Conservation (phyloP, 2,113 vertebrate species). For the Candoia aspera region DNA sequence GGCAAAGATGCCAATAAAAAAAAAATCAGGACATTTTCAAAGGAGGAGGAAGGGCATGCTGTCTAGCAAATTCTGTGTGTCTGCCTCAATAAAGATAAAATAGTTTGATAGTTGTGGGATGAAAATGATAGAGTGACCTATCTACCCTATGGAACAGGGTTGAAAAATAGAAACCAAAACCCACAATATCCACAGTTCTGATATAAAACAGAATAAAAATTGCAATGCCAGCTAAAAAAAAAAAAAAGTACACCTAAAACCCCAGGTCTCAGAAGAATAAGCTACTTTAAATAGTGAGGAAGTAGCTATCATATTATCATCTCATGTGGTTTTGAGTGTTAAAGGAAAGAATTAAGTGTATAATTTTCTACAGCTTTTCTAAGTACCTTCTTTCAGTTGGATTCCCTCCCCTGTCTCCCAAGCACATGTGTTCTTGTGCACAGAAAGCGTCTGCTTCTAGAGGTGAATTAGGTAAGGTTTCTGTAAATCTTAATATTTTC, state of each 20-base stretch:
- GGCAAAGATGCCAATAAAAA: not conserved
- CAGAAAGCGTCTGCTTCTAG: conserved; percentile 51
- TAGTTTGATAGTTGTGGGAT: not conserved
- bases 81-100: not conserved
- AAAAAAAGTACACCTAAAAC: conserved; percentile 46
- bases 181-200: conserved; percentile 31
- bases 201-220: conserved; percentile 55
- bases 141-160: conserved; percentile 15
- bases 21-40: not conserved
- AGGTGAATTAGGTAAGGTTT: conserved; percentile 43
- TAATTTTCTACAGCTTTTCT: conserved; percentile 65
- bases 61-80: not conserved
- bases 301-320: conserved; percentile 47
- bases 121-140: conserved; percentile 17
- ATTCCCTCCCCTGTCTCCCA: conserved; percentile 61
- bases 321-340: conserved; percentile 44
- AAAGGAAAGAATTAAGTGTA: conserved; percentile 67
- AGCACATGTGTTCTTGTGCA: conserved; percentile 53
- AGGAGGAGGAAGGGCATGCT: not conserved
- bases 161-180: conserved; percentile 14
- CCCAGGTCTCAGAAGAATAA: conserved; percentile 45
- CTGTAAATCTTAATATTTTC: not conserved
- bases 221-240: not conserved
- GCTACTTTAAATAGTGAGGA: conserved; percentile 29
- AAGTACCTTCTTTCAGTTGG: conserved; percentile 71